A percentile compares a stretch with the other conserved stretches of the same genome.
These are phyloP conservation scores for Amphiura filiformis DNA, from an alignment of 35 echinoderm and acorn worm genomes.

Conservation along the genomic window DNA sequence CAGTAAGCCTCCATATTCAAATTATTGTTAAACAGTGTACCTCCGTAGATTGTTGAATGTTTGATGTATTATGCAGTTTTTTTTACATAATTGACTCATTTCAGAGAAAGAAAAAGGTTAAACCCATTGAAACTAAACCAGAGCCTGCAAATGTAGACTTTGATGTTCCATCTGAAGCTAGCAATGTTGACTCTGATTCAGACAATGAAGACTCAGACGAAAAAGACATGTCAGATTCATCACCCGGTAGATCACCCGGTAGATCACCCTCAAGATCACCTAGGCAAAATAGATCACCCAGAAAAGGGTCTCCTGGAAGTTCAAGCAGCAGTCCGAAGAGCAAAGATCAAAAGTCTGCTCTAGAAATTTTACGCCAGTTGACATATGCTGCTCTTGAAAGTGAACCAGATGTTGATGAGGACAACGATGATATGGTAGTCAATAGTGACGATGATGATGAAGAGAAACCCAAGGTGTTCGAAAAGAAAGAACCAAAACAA, in stretches of 20 bases:
- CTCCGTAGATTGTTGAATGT: no score
- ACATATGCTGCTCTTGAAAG: background rate
- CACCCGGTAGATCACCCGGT: background rate
- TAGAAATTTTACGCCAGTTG: background rate
- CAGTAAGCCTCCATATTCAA: no score
- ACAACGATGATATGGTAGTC: background rate
- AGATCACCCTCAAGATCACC: background rate
- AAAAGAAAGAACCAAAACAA: slow-evolving; percentile 9
- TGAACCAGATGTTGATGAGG: background rate
- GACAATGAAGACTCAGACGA: background rate
- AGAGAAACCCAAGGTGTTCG: background rate
- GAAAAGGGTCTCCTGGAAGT: background rate
- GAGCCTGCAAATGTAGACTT: background rate
- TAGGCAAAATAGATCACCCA: no score
- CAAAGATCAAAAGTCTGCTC: background rate
- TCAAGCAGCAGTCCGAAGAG: background rate
- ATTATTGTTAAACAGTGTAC: no score
- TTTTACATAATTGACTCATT: background rate
- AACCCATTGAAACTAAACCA: background rate
- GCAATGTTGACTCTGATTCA: background rate
- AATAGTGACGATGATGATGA: background rate
- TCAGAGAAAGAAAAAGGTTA: background rate
- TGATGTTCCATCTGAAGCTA: background rate
- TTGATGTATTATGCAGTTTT: no score
- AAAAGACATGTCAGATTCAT: background rate